A percentile compares a stretch with the other conserved stretches of the same genome.
phyloP scores from a whole-genome alignment of 1,140 invertebrate species.

The Hyposmocoma kahamanoa region DNA sequence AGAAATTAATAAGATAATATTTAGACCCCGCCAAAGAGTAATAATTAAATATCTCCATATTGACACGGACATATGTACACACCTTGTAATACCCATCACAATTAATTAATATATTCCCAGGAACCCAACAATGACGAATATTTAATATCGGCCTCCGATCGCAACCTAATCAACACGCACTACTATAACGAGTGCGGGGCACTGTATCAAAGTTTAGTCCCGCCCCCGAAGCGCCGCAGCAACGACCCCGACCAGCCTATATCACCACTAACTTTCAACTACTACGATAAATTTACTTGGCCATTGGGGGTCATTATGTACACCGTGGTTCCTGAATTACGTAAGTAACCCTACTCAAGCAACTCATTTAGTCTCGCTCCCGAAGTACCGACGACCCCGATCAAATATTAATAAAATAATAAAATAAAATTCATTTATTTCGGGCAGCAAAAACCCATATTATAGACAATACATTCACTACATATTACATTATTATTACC shows the following conservation, averaged over 20 bases:
- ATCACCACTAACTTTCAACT: slow-evolving; percentile 17
- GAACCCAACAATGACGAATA: neutral
- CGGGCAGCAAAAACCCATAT: too few relatives aligned
- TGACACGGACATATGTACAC: neutral
- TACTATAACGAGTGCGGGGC: slow-evolving; percentile 37
- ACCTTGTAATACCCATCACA: neutral
- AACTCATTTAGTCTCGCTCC: neutral
- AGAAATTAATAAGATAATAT: neutral
- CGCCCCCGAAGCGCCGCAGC: slow-evolving; percentile 1
- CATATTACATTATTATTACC: neutral
- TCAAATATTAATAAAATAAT: neutral
- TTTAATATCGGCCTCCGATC: slow-evolving; percentile 22
- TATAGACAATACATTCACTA: neutral
- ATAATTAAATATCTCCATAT: neutral
- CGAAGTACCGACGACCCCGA: neutral
- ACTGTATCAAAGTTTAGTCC: slow-evolving; percentile 9
- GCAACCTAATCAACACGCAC: slow-evolving; percentile 43
- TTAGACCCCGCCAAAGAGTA: neutral
- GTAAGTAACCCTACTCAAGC: slow-evolving; percentile 22
- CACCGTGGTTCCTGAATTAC: slow-evolving; percentile 20
- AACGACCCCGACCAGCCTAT: slow-evolving; percentile 3
- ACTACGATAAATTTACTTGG: slow-evolving; percentile 38
- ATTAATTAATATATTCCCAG: neutral
- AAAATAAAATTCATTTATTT: too few relatives aligned
- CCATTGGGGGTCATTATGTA: slow-evolving; percentile 45